Conservation (phyloP, 2,888 invertebrate species). For the Shargacucullia verbasci region DNA sequence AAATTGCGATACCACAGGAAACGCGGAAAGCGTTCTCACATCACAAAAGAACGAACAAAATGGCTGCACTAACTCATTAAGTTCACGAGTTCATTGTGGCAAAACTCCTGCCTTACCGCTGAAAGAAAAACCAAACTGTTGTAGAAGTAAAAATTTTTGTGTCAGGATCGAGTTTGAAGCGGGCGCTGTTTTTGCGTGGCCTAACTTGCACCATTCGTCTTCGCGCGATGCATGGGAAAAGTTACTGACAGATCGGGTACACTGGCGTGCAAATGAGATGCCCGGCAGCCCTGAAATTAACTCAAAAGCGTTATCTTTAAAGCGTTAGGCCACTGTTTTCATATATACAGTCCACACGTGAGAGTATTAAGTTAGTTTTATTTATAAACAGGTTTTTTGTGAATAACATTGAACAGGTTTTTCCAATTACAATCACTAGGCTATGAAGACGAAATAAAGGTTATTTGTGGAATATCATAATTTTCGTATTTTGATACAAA, state of each 20-base stretch:
- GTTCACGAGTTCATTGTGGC: slow-evolving; percentile 43
- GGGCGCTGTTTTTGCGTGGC: slow-evolving; percentile 74
- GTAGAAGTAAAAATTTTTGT: slow-evolving; percentile 56
- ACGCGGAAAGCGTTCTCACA: not conserved
- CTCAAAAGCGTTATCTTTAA: too few species aligned
- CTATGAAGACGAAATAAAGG: too few species aligned
- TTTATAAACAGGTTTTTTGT: too few species aligned
- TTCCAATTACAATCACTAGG: too few species aligned
- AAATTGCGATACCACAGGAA: slow-evolving; percentile 2
- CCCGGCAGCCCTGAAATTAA: too few species aligned
- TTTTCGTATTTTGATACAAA: too few species aligned
- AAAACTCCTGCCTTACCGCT: slow-evolving; percentile 33
- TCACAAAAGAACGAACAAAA: slow-evolving; percentile 23
- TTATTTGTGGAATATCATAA: too few species aligned
- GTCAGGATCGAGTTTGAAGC: slow-evolving; percentile 47
- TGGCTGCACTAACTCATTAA: slow-evolving; percentile 45
- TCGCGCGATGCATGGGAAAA: slow-evolving; percentile 83
- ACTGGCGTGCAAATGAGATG: slow-evolving; percentile 58
- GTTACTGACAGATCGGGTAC: slow-evolving; percentile 81
- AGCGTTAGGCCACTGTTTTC: too few species aligned
- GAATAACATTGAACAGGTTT: too few species aligned
- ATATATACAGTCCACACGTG: too few species aligned
- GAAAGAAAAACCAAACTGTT: slow-evolving; percentile 56
- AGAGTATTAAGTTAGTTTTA: too few species aligned
- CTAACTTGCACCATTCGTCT: slow-evolving; percentile 85